Evolutionary conservation across 2,113 vertebrate species (phyloP).

Genomic region (Ophiodon elongatus): DNA sequence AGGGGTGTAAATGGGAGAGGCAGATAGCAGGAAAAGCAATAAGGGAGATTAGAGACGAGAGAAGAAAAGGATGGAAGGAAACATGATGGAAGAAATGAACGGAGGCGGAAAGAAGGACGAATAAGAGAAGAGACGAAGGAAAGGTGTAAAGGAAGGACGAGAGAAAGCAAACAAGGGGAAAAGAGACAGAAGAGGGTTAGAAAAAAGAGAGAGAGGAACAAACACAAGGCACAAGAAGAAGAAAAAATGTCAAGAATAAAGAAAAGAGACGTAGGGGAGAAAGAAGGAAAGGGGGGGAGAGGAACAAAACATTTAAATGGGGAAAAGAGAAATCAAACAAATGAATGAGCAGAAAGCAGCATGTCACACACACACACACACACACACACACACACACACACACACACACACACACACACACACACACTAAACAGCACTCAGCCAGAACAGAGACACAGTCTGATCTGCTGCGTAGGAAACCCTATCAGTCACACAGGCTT

Average conservation of each 20-base stretch:
- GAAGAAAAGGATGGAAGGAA: constrained; percentile 11
- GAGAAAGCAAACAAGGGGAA: background rate
- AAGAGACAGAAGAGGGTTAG: background rate
- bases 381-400: constrained; percentile 17
- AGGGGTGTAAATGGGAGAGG: constrained; percentile 31
- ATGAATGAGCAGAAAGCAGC: constrained; percentile 9
- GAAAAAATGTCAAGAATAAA: background rate
- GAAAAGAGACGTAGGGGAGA: background rate
- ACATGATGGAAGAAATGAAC: background rate
- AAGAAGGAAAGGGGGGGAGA: background rate
- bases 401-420: constrained; percentile 4
- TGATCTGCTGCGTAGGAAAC: constrained; percentile 67
- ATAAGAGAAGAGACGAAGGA: no score
- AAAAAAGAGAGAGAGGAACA: background rate
- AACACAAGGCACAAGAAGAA: background rate
- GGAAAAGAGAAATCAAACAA: constrained; percentile 24
- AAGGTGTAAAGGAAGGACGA: background rate
- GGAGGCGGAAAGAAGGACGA: background rate
- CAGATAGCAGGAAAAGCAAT: constrained; percentile 9
- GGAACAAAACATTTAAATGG: background rate
- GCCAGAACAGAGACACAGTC: constrained; percentile 52
- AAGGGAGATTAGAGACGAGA: constrained; percentile 17
- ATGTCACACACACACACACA: constrained; percentile 5
- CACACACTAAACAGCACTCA: constrained; percentile 39
- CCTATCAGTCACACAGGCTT: constrained; percentile 72